A percentile compares a stretch with the other conserved stretches of the same genome.
These are phyloP conservation scores for Notothenia coriiceps DNA, from an alignment of 2,113 vertebrate species.

Conservation along the genomic window DNA sequence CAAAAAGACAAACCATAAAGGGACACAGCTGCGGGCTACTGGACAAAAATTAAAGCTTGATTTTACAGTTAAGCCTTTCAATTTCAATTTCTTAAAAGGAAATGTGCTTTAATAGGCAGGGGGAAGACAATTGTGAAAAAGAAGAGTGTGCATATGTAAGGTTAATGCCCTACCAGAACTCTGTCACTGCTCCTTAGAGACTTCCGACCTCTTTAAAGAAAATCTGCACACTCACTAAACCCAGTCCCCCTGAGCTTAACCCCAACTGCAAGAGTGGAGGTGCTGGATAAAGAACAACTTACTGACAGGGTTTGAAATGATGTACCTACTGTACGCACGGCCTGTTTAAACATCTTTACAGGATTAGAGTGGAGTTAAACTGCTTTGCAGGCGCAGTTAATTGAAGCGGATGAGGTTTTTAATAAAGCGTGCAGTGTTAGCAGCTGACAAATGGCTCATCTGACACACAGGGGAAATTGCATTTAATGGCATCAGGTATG, in stretches of 20 bases:
- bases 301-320: slow-evolving; percentile 65
- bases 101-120: too few species aligned
- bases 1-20: slow-evolving; percentile 42
- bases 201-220: not conserved
- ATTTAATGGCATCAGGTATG: slow-evolving; percentile 87
- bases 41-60: slow-evolving; percentile 48
- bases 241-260: slow-evolving; percentile 23
- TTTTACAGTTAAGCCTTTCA: slow-evolving; percentile 41
- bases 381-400: slow-evolving; percentile 85
- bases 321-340: slow-evolving; percentile 75
- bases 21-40: slow-evolving; percentile 42
- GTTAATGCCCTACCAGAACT: not conserved
- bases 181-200: not conserved
- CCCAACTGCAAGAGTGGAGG: slow-evolving; percentile 31
- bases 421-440: slow-evolving; percentile 86
- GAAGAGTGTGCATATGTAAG: not conserved
- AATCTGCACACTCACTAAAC: slow-evolving; percentile 17
- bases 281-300: slow-evolving; percentile 1
- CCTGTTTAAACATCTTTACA: slow-evolving; percentile 84
- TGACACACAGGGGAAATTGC: slow-evolving; percentile 85
- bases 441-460: slow-evolving; percentile 86
- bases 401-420: slow-evolving; percentile 88
- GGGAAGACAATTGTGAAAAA: too few species aligned
- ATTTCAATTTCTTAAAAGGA: too few species aligned
- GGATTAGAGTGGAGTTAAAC: slow-evolving; percentile 85